Evolutionary conservation across 1,140 invertebrate species (phyloP).

Genomic region (Euura lappo): DNA sequence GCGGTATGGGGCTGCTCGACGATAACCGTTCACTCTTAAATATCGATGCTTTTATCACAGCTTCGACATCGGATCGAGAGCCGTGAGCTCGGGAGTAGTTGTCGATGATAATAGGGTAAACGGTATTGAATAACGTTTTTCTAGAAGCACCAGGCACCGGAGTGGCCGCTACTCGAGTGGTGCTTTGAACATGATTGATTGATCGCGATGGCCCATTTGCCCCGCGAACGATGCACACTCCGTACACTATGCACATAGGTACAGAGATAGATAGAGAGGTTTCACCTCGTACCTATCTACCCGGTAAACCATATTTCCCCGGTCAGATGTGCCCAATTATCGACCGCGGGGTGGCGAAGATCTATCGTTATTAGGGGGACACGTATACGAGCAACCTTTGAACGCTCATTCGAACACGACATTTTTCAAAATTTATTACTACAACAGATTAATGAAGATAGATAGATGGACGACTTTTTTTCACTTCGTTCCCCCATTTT

Average conservation of each 20-base stretch:
- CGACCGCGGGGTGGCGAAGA: too few species aligned
- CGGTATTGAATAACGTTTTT: conserved; percentile 1
- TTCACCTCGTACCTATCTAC: too few species aligned
- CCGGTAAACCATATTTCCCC: too few species aligned
- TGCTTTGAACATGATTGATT: background rate
- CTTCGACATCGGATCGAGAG: background rate
- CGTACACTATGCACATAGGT: too few species aligned
- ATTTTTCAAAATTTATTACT: too few species aligned
- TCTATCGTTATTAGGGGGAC: too few species aligned
- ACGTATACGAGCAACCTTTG: too few species aligned
- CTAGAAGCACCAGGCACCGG: background rate
- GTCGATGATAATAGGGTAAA: background rate
- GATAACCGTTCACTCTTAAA: background rate
- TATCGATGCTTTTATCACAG: background rate
- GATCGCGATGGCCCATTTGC: background rate
- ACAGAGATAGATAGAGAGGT: background rate
- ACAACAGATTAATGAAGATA: too few species aligned
- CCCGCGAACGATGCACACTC: background rate
- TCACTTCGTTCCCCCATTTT: too few species aligned
- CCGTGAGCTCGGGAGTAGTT: background rate
- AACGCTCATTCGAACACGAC: too few species aligned
- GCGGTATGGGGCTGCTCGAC: background rate
- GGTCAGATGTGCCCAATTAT: too few species aligned
- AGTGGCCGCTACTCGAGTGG: background rate
- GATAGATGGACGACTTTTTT: too few species aligned